These are phyloP conservation scores for Saccostrea echinata DNA, from an alignment of 1,140 invertebrate genomes.

Conservation along the genomic window DNA sequence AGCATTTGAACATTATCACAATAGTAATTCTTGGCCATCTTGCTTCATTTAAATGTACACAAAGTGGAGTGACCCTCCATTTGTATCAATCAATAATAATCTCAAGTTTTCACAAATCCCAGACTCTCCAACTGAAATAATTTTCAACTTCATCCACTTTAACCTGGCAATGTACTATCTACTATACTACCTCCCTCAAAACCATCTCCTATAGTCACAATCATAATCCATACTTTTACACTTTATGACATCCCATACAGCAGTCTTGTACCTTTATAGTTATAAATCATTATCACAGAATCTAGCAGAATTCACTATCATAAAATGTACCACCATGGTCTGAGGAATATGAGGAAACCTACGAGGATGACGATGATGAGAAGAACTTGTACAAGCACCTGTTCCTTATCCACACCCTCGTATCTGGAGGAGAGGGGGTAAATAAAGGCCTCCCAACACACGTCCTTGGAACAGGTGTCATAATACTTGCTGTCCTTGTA, in stretches of 20 bases:
- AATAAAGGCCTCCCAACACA: conserved; percentile 68
- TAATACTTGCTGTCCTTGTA: conserved; percentile 53
- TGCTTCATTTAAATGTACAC: no score
- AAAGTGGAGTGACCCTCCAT: no score
- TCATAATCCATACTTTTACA: neutral
- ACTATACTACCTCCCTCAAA: neutral
- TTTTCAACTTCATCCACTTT: neutral
- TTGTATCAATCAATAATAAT: neutral
- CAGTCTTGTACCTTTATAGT: neutral
- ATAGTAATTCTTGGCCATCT: no score
- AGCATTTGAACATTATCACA: no score
- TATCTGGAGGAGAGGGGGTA: conserved; percentile 64
- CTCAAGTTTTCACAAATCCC: neutral
- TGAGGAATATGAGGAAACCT: conserved; percentile 43
- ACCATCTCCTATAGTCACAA: neutral
- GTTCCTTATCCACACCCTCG: conserved; percentile 50
- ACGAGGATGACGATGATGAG: conserved; percentile 52
- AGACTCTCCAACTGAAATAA: neutral
- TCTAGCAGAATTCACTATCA: neutral
- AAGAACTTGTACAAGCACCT: conserved; percentile 54
- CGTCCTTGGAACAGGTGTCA: conserved; percentile 63
- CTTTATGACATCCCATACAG: neutral
- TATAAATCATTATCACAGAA: neutral
- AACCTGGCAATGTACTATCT: neutral
- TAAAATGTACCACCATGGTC: conserved; percentile 57